Base-by-base conservation (phyloP, 2,797 vertebrate species). In the Bucorvus abyssinicus region DNA sequence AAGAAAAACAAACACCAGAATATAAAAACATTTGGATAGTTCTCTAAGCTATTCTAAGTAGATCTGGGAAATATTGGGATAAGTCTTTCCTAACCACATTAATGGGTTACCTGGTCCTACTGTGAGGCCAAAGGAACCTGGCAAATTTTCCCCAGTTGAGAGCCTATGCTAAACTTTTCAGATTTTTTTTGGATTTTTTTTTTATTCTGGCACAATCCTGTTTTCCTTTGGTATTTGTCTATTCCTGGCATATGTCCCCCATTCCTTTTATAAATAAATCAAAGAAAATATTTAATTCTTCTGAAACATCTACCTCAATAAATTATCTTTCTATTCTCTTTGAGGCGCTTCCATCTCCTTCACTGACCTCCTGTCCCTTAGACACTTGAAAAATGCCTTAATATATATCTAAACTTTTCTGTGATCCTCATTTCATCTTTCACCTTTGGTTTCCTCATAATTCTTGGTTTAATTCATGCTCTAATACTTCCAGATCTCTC, bases 281-380 rank as follows among this genome's bases (percentile, higher is more conserved):
- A 94, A 94, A 95, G 47, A 95, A 93, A 93, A 85, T 53, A 89
- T 90, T 96, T 96, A 96, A 96, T 90, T 94, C 91, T 95, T 95
- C 73, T 87, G 84, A 95, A 95, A 49, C 0, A 0, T 86, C 49
- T 76, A 95, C 74, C 44, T 84, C 96, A 93, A 84, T 95, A 96
- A 96, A 93, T 97, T 94, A 86, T 60, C 30, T 32, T 61, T 86
- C n/a, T 56, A 16, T 90, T 84, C 81, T 89, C 94, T 96, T 95
- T 65, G 80, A 82, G 87, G 56, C 7, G 4, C 60, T 89, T 20
- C 60, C 0, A 2, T 87, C 82, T 93, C 75, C 40, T 87, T 52
- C 40, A 53, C 47, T 97, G 94, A 96, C 93, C 85, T 83, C 53
- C 60, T 30, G 6, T 87, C 85, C 65, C 50, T 96, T 53, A 90